Percentiles rank a stretch among this genome's conserved stretches.
Conservation (phyloP, 2,797 vertebrate species). For the Acridotheres tristis region DNA sequence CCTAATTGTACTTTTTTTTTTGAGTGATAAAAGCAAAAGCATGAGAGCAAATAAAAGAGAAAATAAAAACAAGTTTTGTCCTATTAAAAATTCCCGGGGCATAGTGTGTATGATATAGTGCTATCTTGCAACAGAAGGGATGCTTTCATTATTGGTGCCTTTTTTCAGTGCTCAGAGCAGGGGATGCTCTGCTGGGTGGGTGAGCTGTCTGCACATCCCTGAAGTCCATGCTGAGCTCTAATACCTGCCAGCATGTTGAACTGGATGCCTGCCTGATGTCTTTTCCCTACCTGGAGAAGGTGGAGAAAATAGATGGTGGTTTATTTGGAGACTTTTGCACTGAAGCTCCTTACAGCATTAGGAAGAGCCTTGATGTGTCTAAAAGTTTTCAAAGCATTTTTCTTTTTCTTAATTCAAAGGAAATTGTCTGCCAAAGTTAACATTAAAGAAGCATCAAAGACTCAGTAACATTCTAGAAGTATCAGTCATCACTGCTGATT, state of each 20-base stretch:
- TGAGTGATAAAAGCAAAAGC: neutral
- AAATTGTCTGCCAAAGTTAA: neutral
- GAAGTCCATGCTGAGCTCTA: accelerated
- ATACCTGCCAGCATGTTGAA: neutral
- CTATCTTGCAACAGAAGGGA: neutral
- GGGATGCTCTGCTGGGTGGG: neutral
- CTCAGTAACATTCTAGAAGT: neutral
- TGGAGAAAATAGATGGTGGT: neutral
- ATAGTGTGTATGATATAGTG: neutral
- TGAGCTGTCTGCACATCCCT: neutral
- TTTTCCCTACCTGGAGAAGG: neutral
- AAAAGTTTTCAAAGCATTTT: neutral
- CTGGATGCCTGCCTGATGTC: neutral
- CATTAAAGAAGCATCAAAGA: conserved; percentile 12
- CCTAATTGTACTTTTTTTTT: neutral
- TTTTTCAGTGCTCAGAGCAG: neutral
- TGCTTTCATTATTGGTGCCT: neutral
- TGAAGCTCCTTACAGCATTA: neutral
- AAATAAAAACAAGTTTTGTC: neutral
- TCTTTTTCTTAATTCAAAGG: neutral
- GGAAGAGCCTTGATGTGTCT: neutral
- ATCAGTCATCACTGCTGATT: neutral
- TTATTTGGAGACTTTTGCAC: neutral
- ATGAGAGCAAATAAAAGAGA: neutral
- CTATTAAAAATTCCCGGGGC: neutral